Evolutionary conservation across 2,888 invertebrate species (phyloP), one percentile per base, ranked within the genome.

Genomic region (Mylabris sibirica): DNA sequence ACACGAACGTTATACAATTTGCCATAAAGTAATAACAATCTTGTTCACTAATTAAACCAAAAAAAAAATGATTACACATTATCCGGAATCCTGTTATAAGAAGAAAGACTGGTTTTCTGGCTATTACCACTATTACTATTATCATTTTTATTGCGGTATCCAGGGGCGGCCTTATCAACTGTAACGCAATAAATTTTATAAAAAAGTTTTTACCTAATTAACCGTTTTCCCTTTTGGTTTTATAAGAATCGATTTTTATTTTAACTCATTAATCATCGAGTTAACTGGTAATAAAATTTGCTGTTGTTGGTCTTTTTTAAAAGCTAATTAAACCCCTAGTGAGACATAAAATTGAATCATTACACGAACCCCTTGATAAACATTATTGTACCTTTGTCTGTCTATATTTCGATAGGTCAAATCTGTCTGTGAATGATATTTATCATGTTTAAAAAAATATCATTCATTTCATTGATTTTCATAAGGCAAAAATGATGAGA

Each of bases 21-120:
- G 20, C 49, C 49, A 49, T 49, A 49, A 49, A 49, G 49, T 49
- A 49, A 49, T 49, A 49, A 49, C 49, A 49, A 49, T 49, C 20
- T 20, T 49, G 49, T 49, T 20, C 49, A 49, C 49, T 49, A 49
- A 49, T 49, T 49, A 49, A 49, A 20, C 49, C 22, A 20, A 49
- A 49, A 30, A 30, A 30, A 30, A 30, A 49, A 49, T 20, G 49
- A 49, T 49, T 49, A 20, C 20, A 44, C 44, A 44, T 44, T 44
- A 49, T 49, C 49, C 20, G 20, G 49, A 20, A 49, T 20, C 20
- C 49, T 20, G 49, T 20, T 49, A 49, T 20, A 22, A 20, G 49
- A 49, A 49, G 20, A 49, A 9, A 49, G 49, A 49, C 49, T 49
- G 49, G 49, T 49, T 49, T 49, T 49, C 49, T 49, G 20, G 20